A percentile compares a stretch with the other conserved stretches of the same genome.
These are phyloP conservation scores for Epirrhoe tristata DNA, from an alignment of 2,888 invertebrate genomes.

Conservation along the genomic window DNA sequence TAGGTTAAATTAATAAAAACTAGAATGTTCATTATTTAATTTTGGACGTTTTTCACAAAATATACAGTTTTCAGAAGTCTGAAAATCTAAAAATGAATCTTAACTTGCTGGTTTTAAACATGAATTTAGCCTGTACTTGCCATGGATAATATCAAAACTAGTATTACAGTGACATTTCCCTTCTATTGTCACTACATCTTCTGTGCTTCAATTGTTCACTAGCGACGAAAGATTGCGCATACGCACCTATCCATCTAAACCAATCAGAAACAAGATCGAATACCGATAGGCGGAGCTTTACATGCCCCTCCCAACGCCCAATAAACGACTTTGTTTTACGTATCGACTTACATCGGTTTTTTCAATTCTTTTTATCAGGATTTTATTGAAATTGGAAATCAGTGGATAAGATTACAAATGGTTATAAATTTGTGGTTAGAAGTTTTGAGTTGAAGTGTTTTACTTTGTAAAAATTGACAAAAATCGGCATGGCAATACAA, in stretches of 20 bases:
- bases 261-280: conserved; percentile 64
- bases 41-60: no score
- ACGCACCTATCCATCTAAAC: conserved; percentile 60
- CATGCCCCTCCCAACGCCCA: conserved; percentile 69
- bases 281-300: conserved; percentile 59
- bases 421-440: conserved; percentile 52
- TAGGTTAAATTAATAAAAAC: no score
- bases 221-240: conserved; percentile 60
- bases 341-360: conserved; percentile 62
- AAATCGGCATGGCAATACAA: conserved; percentile 17
- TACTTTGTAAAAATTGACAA: not conserved
- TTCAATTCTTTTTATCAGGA: conserved; percentile 56
- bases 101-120: not conserved
- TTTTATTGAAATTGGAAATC: conserved; percentile 65
- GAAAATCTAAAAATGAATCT: no score
- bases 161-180: not conserved
- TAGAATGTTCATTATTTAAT: no score
- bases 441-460: conserved; percentile 39
- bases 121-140: not conserved
- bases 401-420: conserved; percentile 54
- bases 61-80: no score
- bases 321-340: conserved; percentile 58
- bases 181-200: conserved; percentile 12
- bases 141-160: not conserved
- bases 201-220: conserved; percentile 70